Evolutionary conservation across 2,888 invertebrate species (phyloP).

Genomic region (Ischnus inquisitorius): DNA sequence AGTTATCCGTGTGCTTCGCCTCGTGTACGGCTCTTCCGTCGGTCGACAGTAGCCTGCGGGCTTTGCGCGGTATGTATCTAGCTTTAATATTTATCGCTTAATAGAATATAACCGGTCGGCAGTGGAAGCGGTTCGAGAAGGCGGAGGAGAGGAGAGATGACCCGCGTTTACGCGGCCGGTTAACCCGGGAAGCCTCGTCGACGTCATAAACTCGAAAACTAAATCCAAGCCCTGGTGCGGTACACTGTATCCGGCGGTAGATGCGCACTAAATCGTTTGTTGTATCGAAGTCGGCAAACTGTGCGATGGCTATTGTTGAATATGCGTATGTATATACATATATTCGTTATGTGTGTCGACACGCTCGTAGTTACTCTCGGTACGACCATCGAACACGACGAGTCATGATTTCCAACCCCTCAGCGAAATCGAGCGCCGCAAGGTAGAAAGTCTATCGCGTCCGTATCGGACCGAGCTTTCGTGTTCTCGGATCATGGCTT

Average conservation of each 20-base stretch:
- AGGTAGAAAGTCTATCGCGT: background rate
- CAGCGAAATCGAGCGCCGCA: conserved; percentile 1
- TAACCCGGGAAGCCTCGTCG: conserved; percentile 80
- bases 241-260: conserved; percentile 60
- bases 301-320: background rate
- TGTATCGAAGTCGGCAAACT: conserved; percentile 4
- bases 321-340: background rate
- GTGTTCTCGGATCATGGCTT: conserved; percentile 8
- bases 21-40: conserved; percentile 28
- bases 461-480: conserved; percentile 21
- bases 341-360: conserved; percentile 22
- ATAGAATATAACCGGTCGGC: conserved; percentile 80
- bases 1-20: conserved; percentile 66
- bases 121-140: conserved; percentile 2
- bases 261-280: conserved; percentile 47
- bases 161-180: conserved; percentile 81
- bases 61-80: conserved; percentile 66
- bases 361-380: conserved; percentile 13
- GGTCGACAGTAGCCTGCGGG: conserved; percentile 17
- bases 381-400: conserved; percentile 5
- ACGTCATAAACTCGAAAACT: conserved; percentile 82
- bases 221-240: conserved; percentile 77
- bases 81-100: conserved; percentile 82
- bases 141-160: conserved; percentile 18
- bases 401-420: conserved; percentile 31